These are phyloP conservation scores for Liolophura sinensis DNA, from an alignment of 1,140 invertebrate species.

Conservation along the genomic window DNA sequence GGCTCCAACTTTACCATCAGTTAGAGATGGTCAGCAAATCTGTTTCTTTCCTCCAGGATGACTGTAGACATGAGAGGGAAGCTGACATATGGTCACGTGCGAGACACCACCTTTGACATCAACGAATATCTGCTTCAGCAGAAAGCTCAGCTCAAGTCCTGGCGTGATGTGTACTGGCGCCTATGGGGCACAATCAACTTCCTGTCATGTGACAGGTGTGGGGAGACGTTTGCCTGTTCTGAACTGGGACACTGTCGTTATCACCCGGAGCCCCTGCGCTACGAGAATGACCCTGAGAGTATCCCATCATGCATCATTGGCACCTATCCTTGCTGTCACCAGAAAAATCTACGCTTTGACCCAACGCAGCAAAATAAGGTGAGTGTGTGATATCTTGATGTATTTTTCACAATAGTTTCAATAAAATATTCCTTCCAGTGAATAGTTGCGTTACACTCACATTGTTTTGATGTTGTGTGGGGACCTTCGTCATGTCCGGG, in stretches of 20 bases:
- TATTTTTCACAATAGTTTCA: not conserved
- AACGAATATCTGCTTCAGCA: conserved; percentile 79
- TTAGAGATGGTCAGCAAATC: not conserved
- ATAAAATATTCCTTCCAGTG: too few species aligned
- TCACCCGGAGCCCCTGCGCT: conserved; percentile 45
- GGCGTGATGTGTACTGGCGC: conserved; percentile 90
- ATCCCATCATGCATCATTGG: conserved; percentile 47
- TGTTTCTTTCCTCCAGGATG: conserved; percentile 33
- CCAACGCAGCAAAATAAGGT: conserved; percentile 57
- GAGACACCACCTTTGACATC: conserved; percentile 80
- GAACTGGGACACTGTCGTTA: conserved; percentile 54
- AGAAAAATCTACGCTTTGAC: conserved; percentile 79
- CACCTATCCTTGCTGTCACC: conserved; percentile 83
- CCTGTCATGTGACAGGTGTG: conserved; percentile 49
- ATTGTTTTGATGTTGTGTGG: too few species aligned
- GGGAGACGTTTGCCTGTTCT: conserved; percentile 45
- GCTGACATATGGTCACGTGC: conserved; percentile 46
- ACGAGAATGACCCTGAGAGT: conserved; percentile 15
- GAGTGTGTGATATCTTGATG: conserved; percentile 8
- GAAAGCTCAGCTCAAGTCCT: conserved; percentile 77
- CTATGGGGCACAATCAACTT: conserved; percentile 72
- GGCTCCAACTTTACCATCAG: too few species aligned
- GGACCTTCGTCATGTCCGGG: too few species aligned
- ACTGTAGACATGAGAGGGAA: conserved; percentile 43
- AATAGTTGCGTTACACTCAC: too few species aligned